Evolutionary conservation across 2,797 vertebrate species (phyloP).

Genomic region (Babyrousa celebensis): DNA sequence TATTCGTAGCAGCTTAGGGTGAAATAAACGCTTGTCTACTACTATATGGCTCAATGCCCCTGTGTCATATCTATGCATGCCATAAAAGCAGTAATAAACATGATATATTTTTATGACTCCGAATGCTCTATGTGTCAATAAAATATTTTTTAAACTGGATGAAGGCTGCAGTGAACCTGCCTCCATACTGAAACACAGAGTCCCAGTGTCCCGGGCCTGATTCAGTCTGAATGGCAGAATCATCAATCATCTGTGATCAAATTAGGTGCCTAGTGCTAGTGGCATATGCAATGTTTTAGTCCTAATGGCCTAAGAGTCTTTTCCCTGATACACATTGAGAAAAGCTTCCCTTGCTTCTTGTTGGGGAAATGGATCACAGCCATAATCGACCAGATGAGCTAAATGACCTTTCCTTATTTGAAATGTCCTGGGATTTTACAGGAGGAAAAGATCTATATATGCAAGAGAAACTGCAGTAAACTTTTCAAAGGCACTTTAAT

Average conservation of each 20-base stretch:
- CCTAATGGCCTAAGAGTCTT: constrained; percentile 71
- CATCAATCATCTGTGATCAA: constrained; percentile 81
- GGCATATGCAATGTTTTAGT: constrained; percentile 75
- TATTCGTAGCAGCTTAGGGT: constrained; percentile 81
- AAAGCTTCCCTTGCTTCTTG: constrained; percentile 71
- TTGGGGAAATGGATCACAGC: constrained; percentile 65
- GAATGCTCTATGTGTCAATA: constrained; percentile 84
- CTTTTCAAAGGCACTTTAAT: constrained; percentile 73
- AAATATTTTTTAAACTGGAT: constrained; percentile 84
- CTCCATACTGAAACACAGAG: constrained; percentile 12
- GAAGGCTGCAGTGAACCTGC: constrained; percentile 65
- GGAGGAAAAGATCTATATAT: constrained; percentile 35
- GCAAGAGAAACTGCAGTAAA: constrained; percentile 75
- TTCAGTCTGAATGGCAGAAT: neutral
- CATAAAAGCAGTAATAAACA: constrained; percentile 87
- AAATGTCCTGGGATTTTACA: constrained; percentile 82
- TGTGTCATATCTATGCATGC: constrained; percentile 78
- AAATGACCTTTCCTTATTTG: constrained; percentile 80
- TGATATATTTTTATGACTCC: constrained; percentile 88
- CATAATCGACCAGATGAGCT: constrained; percentile 77
- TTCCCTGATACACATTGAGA: constrained; percentile 69
- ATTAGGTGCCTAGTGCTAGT: constrained; percentile 71
- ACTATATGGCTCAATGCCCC: constrained; percentile 77
- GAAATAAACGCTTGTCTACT: constrained; percentile 85
- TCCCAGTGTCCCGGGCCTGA: constrained; percentile 47